Base-by-base conservation (phyloP, 2,888 invertebrate genomes). In the Mesochorus sp. region DNA sequence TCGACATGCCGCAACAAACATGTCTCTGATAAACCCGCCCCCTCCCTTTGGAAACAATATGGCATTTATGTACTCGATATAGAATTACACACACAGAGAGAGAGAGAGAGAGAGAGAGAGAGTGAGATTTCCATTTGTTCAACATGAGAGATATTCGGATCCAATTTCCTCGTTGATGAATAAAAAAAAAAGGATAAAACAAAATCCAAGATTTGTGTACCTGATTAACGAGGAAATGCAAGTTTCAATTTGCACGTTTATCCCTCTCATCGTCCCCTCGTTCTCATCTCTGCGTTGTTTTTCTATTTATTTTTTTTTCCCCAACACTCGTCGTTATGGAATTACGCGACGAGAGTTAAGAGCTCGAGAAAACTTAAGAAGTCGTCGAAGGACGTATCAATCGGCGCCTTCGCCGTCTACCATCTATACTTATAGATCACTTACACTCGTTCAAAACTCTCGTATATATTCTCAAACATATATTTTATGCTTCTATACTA, bases 1-100 rank as follows among this genome's bases (percentile, higher is more conserved):
- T 17, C 62, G 59, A 77, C 67, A 74, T 76, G 67, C 61, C 72
- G 70, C 79, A 70, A 81, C 73, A 62, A 76, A 81, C 79, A 76
- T 62, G 73, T 55, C 55, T 49, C 51, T 57, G 53, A 51, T 76
- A 59, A 57, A 53, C 39, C 51, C 34, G n/a, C 49, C 34, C 34
- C 12, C 28, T 21, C 31, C 53, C 8, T 8, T 19, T 53, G 19
- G 2, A 5, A 12, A 5, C 2, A 31, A 17, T 31, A 44, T 19
- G 19, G 31, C 31, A 53, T 31, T 42, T 14, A 14, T 14, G 14
- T 37, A 42, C 42, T n/a, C 6, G 3, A 42, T 42, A 31, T 34
- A 57, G 19, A 37, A 12, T 10, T n/a, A 57, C 4, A 37, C 8
- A 59, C 31, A 47, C 19, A 19, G 28, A 24, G 2, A n/a, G 59